Evolutionary conservation across 1,140 invertebrate genomes (phyloP).

Genomic region (Drosophila lowei): DNA sequence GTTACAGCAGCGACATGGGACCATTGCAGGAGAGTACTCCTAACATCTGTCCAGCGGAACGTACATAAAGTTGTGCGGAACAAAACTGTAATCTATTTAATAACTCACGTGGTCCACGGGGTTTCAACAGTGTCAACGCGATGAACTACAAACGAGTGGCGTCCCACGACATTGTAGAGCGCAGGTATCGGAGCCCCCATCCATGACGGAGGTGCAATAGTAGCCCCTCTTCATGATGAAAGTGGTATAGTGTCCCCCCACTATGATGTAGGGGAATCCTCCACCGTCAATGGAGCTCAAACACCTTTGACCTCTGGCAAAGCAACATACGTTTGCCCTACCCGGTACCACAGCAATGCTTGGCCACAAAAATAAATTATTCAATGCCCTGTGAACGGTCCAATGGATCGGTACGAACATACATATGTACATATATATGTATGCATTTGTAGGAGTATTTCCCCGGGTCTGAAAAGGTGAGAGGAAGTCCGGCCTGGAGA

Average conservation of each 20-base stretch:
- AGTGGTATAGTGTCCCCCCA: too few relatives aligned
- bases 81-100: slow-evolving; percentile 78
- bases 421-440: not conserved
- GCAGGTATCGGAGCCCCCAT: too few relatives aligned
- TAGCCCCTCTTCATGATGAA: too few relatives aligned
- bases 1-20: slow-evolving; percentile 1
- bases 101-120: slow-evolving; percentile 62
- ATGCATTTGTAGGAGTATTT: too few relatives aligned
- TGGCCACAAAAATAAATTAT: slow-evolving; percentile 47
- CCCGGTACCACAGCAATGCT: not conserved
- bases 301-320: not conserved
- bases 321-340: not conserved
- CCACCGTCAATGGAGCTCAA: too few relatives aligned
- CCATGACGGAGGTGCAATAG: too few relatives aligned
- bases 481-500: not conserved
- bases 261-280: too few relatives aligned
- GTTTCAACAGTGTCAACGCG: slow-evolving; percentile 54
- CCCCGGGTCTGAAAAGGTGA: not conserved
- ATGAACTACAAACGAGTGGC: slow-evolving; percentile 25
- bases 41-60: slow-evolving; percentile 42
- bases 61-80: slow-evolving; percentile 48
- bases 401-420: slow-evolving; percentile 41
- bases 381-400: slow-evolving; percentile 48
- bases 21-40: slow-evolving; percentile 8
- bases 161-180: too few relatives aligned